A percentile compares a stretch with the other conserved stretches of the same genome.
These are phyloP conservation scores for Rhinopithecus roxellana DNA, from an alignment of 2,113 vertebrate species.

Conservation along the genomic window DNA sequence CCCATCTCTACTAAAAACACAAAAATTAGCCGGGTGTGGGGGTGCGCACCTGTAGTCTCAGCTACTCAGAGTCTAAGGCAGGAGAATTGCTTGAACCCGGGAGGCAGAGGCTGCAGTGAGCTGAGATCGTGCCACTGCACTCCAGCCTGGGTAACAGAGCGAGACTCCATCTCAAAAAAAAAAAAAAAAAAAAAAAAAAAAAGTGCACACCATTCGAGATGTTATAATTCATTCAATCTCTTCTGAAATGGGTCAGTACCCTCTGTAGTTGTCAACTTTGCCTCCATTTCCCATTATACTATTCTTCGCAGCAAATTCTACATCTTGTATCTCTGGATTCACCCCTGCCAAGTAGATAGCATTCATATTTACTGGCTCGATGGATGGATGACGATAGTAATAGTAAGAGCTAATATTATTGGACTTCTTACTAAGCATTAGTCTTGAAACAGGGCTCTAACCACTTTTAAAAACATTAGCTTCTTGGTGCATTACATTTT, in stretches of 20 bases:
- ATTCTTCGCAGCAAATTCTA: neutral
- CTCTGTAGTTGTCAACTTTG: neutral
- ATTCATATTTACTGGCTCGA: neutral
- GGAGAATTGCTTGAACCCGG: no score
- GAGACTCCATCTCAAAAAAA: no score
- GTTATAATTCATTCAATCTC: neutral
- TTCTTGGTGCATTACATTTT: neutral
- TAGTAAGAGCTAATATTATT: neutral
- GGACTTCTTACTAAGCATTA: neutral
- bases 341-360: neutral
- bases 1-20: no score
- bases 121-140: no score
- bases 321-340: neutral
- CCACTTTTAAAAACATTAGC: slow-evolving; percentile 7
- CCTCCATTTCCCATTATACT: neutral
- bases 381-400: neutral
- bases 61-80: no score
- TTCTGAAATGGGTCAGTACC: neutral
- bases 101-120: no score
- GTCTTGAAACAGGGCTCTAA: neutral
- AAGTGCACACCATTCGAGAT: neutral
- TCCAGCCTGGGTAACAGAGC: no score
- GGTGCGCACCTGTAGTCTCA: no score
- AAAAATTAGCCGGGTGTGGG: no score
- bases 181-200: neutral